phyloP scores from a whole-genome alignment of 2,797 vertebrate genomes.

The Carcharodon carcharias region DNA sequence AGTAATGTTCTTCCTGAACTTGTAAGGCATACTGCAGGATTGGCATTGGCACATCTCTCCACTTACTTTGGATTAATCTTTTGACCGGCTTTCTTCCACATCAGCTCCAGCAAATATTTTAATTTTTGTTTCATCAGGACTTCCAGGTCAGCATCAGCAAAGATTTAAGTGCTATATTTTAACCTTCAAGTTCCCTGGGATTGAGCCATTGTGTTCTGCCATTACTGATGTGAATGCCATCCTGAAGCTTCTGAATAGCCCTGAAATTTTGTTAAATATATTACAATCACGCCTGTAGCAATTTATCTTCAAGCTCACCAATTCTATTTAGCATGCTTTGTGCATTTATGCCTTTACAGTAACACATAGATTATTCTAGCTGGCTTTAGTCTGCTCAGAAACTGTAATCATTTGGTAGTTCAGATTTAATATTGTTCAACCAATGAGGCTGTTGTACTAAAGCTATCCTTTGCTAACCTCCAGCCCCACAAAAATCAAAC shows the following conservation, averaged over 20 bases:
- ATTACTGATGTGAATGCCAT: background rate
- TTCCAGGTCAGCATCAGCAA: background rate
- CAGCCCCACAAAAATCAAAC: background rate
- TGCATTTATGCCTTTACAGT: background rate
- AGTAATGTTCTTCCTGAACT: background rate
- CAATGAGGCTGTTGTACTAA: background rate
- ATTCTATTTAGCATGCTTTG: no score
- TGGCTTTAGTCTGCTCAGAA: background rate
- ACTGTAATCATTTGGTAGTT: background rate
- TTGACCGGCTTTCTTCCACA: background rate
- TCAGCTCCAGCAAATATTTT: background rate
- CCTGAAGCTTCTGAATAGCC: background rate
- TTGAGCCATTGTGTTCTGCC: background rate
- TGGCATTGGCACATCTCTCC: background rate
- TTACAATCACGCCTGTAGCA: background rate
- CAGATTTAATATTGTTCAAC: background rate
- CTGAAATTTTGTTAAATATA: background rate
- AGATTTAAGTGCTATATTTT: background rate
- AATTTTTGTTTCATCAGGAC: background rate
- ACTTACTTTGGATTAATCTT: background rate
- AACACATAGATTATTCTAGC: background rate
- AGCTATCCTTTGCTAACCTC: background rate
- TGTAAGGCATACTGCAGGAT: background rate
- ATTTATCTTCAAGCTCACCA: background rate
- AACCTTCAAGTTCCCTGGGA: background rate